Evolutionary conservation across 2,113 vertebrate genomes (phyloP).

Genomic region (Oncorhynchus gorbuscha): DNA sequence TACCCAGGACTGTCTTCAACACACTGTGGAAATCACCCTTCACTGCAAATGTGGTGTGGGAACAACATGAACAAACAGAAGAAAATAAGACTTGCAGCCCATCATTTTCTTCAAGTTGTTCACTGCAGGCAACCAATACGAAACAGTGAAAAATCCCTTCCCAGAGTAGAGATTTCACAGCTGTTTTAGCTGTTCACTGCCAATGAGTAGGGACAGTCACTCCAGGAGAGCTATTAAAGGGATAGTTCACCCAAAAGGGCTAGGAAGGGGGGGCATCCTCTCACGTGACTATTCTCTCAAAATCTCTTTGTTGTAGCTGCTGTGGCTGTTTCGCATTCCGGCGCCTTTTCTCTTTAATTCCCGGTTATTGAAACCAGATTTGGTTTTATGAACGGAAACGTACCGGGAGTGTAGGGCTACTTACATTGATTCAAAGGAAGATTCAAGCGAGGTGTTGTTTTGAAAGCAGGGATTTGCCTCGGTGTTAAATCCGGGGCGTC

Average conservation of each 20-base stretch:
- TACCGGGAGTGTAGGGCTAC: constrained; percentile 2
- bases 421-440: constrained; percentile 10
- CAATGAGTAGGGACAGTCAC: background rate
- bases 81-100: background rate
- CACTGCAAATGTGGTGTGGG: too few species aligned
- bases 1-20: too few species aligned
- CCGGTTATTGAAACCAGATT: constrained; percentile 11
- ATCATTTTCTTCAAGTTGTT: background rate
- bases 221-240: background rate
- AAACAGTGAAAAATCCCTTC: background rate
- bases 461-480: background rate
- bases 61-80: background rate
- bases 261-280: constrained; percentile 35
- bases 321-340: constrained; percentile 34
- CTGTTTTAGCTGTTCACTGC: background rate
- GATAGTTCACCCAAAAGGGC: background rate
- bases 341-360: background rate
- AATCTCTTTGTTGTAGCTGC: constrained; percentile 69
- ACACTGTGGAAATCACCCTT: too few species aligned
- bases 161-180: background rate
- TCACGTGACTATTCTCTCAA: constrained; percentile 62
- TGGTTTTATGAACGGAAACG: constrained; percentile 17
- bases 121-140: background rate
- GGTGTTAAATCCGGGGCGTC: constrained; percentile 8
- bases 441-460: background rate